Conservation (phyloP, 2,797 vertebrate genomes). For the Tenualosa ilisha region DNA sequence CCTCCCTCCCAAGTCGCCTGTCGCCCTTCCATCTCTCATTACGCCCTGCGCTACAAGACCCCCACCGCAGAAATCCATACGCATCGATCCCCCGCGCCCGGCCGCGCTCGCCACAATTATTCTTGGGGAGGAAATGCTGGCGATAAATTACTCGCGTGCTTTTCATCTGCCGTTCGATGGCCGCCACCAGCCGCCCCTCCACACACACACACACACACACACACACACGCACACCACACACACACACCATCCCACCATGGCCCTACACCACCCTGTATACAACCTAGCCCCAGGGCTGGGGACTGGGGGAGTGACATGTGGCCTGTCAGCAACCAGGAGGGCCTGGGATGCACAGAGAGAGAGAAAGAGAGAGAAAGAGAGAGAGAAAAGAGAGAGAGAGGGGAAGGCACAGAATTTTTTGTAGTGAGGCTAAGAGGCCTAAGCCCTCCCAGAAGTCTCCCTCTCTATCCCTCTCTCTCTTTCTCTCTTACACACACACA, state of each 20-base stretch:
- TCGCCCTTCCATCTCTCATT: conserved; percentile 85
- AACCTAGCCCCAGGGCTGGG: background rate
- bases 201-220: background rate
- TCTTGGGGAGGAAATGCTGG: conserved; percentile 96
- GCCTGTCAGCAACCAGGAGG: conserved; percentile 2
- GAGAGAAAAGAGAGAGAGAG: background rate
- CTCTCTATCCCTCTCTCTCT: background rate
- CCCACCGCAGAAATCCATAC: conserved; percentile 94
- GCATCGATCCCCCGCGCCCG: conserved; percentile 89
- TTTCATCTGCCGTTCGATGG: conserved; percentile 94
- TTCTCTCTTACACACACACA: conserved; percentile 15
- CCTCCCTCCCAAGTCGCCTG: conserved; percentile 72
- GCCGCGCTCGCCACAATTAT: conserved; percentile 98
- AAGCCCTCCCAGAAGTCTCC: conserved; percentile 71
- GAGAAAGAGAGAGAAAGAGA: background rate
- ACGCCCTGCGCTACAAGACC: conserved; percentile 93
- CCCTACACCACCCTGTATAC: background rate
- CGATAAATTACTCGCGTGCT: conserved; percentile 98
- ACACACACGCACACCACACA: background rate
- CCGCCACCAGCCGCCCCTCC: conserved; percentile 73
- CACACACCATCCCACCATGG: background rate
- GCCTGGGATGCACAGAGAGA: background rate
- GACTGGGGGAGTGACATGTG: background rate
- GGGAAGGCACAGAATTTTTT: conserved; percentile 81
- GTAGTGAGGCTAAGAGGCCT: conserved; percentile 74